Evolutionary conservation across 1,140 invertebrate species (phyloP), one percentile per base, ranked within the genome.

Genomic region (Colletes latitarsis): DNA sequence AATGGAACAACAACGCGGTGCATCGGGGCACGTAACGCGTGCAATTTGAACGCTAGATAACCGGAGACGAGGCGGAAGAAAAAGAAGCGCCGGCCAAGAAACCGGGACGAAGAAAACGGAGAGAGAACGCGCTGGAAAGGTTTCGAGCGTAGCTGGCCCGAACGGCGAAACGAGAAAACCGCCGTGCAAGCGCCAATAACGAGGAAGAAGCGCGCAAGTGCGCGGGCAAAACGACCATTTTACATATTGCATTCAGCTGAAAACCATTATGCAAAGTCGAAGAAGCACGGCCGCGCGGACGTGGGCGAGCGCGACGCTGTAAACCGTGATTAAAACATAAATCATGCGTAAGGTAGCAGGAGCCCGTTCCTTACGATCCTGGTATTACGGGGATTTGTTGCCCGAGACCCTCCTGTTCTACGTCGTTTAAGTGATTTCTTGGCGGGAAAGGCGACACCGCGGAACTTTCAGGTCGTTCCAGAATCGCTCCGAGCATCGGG

Each of bases 271-370:
- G 85, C 85, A 86, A 87, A 87, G 82, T 89, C 68, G 78, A 83
- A 76, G 83, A 15, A 21, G 79, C 62, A 19, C 41, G 39, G 58
- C 30, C 21, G 62, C 49, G 4, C 14, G 52, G 52, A 86, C 82
- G 82, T 84, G 77, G 86, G 84, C 84, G 86, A 87, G 53, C 66
- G 30, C 69, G 76, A 21, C 49, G 84, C 77, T 83, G 83, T 81
- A 84, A 87, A 83, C 70, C 67, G 77, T 84, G 84, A 89, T 89
- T 89, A 89, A 89, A 89, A 85, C 78, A 89, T 89, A 89, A 88
- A 86, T 89, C 82, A 89, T 70, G 73, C 73, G 72, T 83, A 88
- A 86, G 74, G 80, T 86, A 76, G 80, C 76, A 72, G 74, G 57
- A 30, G 30, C 67, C 60, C 60, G 57, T 69, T 52, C 79, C 73